Conservation (phyloP, 2,888 invertebrate species). For the Alloplasta piceator region DNA sequence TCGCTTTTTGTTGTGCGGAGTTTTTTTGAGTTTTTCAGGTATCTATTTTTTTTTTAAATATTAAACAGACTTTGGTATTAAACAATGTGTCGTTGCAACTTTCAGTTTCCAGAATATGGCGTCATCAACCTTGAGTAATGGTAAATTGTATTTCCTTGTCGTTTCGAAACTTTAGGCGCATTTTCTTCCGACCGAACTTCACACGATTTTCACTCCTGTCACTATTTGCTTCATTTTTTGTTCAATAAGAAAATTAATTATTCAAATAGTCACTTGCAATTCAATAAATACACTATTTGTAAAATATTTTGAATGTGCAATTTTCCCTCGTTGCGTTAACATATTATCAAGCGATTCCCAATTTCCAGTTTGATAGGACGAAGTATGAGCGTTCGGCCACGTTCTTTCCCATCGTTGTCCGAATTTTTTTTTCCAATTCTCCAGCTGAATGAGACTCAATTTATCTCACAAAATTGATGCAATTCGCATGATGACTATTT, state of each 20-base stretch:
- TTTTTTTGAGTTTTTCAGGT: conserved; percentile 4
- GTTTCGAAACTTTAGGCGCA: no score
- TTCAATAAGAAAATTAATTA: conserved; percentile 28
- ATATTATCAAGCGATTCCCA: not conserved
- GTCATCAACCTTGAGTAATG: conserved; percentile 14
- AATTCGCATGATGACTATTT: not conserved
- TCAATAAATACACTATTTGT: not conserved
- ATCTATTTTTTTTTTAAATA: conserved; percentile 7
- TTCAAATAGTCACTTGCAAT: not conserved
- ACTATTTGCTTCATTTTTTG: conserved; percentile 34
- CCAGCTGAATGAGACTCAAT: conserved; percentile 12
- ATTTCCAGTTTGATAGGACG: no score
- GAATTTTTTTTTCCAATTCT: not conserved
- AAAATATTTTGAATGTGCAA: not conserved
- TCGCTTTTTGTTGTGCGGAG: conserved; percentile 18
- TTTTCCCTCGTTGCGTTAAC: not conserved
- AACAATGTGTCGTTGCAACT: conserved; percentile 55
- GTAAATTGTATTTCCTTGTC: not conserved
- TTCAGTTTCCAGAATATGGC: conserved; percentile 36
- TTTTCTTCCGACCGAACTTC: conserved; percentile 14
- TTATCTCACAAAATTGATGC: conserved; percentile 4
- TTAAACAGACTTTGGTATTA: conserved; percentile 26
- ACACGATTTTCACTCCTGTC: conserved; percentile 52
- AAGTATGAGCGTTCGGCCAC: no score
- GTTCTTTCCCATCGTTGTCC: no score